phyloP scores from a whole-genome alignment of 2,113 vertebrate species.

The Chloroceryle aenea region DNA sequence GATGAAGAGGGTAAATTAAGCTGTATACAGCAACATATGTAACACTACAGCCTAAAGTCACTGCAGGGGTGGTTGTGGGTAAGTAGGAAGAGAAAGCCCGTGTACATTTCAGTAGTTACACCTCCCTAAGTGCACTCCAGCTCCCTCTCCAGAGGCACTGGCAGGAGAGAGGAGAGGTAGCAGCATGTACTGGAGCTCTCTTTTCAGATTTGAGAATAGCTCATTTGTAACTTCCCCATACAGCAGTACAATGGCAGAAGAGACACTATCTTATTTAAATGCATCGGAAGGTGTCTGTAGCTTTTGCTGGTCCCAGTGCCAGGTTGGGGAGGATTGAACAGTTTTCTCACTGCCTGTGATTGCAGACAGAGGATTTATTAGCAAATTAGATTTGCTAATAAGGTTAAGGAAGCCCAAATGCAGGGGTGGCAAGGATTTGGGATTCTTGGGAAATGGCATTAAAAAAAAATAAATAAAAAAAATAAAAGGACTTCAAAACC shows the following conservation, averaged over 20 bases:
- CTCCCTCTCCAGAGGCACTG: neutral
- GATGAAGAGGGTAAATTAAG: neutral
- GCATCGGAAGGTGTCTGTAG: neutral
- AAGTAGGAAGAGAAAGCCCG: neutral
- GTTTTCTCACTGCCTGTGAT: neutral
- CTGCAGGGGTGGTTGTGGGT: neutral
- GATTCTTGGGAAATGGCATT: neutral
- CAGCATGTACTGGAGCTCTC: neutral
- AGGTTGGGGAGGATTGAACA: neutral
- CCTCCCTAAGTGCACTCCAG: neutral
- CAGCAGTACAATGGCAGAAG: neutral
- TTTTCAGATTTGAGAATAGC: neutral
- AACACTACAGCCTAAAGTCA: neutral
- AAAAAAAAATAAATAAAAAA: neutral
- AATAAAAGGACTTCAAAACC: neutral
- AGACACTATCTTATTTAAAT: neutral
- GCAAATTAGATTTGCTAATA: conserved; percentile 38
- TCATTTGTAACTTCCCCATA: neutral
- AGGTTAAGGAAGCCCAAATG: neutral
- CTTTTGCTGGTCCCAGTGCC: neutral
- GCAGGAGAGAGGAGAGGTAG: neutral
- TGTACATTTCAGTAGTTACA: neutral
- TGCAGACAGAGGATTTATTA: conserved; percentile 21
- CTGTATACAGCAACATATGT: neutral
- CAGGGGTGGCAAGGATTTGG: neutral